Percentiles rank a stretch among this genome's conserved stretches.
Conservation (phyloP, 2,888 invertebrate genomes). For the Hirtodrosophila histrioides region DNA sequence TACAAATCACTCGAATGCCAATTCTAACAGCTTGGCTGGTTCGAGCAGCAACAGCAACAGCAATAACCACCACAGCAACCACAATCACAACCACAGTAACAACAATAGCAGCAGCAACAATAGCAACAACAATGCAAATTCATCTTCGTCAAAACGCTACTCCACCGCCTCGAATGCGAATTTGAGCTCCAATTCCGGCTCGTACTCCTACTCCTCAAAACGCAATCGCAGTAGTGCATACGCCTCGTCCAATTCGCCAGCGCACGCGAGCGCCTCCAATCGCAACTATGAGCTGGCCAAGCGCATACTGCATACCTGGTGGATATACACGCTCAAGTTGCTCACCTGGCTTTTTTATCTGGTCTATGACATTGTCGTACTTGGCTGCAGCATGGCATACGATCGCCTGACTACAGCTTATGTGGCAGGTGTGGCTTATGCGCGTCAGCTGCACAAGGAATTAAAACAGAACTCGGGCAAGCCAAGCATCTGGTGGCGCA, state of each 20-base stretch:
- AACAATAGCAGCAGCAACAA: slow-evolving; percentile 27
- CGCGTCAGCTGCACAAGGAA: slow-evolving; percentile 80
- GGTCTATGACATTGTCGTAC: slow-evolving; percentile 91
- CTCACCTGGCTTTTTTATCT: slow-evolving; percentile 91
- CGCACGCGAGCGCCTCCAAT: slow-evolving; percentile 71
- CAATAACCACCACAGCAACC: slow-evolving; percentile 12
- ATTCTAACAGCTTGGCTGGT: slow-evolving; percentile 30
- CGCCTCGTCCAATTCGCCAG: slow-evolving; percentile 64
- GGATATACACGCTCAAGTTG: slow-evolving; percentile 87
- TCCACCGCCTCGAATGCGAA: slow-evolving; percentile 65
- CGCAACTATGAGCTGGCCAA: slow-evolving; percentile 85
- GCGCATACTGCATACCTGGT: slow-evolving; percentile 86
- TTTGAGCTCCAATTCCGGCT: slow-evolving; percentile 65
- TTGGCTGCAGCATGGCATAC: slow-evolving; percentile 86
- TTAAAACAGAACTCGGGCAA: slow-evolving; percentile 83
- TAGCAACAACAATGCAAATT: slow-evolving; percentile 52
- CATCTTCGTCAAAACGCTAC: slow-evolving; percentile 71
- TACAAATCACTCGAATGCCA: slow-evolving; percentile 59
- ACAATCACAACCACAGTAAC: slow-evolving; percentile 20
- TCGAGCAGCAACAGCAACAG: slow-evolving; percentile 34
- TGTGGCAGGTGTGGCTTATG: slow-evolving; percentile 70
- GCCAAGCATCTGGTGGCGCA: slow-evolving; percentile 82
- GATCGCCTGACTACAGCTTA: slow-evolving; percentile 79
- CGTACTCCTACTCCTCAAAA: slow-evolving; percentile 80
- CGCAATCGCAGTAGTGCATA: slow-evolving; percentile 66